Evolutionary conservation across 1,140 invertebrate genomes (phyloP).

Genomic region (Periplaneta americana): DNA sequence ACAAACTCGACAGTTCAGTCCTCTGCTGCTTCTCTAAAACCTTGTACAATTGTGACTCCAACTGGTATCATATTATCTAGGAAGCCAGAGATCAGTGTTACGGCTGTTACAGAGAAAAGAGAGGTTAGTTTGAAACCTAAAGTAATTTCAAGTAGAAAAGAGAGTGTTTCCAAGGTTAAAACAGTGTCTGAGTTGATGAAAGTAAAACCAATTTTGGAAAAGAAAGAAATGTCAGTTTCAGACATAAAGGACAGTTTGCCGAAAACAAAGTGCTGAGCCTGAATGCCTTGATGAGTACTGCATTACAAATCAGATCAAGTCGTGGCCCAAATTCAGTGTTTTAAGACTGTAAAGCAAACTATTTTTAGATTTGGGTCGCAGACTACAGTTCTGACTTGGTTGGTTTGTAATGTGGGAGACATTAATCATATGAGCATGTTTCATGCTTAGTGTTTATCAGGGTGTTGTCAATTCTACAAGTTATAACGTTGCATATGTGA

Average conservation of each 20-base stretch:
- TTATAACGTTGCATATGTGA: no score
- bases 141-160: background rate
- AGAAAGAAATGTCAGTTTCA: background rate
- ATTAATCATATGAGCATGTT: background rate
- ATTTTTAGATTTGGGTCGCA: background rate
- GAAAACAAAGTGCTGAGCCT: background rate
- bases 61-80: conserved; percentile 15
- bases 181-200: background rate
- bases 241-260: background rate
- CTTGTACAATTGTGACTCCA: conserved; percentile 13
- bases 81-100: conserved; percentile 15
- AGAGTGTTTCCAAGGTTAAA: background rate
- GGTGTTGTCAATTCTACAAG: background rate
- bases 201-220: background rate
- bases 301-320: background rate
- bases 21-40: background rate
- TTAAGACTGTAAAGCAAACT: no score
- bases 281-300: background rate
- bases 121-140: background rate
- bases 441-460: background rate
- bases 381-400: background rate
- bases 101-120: conserved; percentile 3
- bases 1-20: no score
- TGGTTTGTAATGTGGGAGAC: background rate
- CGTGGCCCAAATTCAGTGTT: background rate